Conservation (phyloP, 2,888 invertebrate species). For the Creontiades dilutus region DNA sequence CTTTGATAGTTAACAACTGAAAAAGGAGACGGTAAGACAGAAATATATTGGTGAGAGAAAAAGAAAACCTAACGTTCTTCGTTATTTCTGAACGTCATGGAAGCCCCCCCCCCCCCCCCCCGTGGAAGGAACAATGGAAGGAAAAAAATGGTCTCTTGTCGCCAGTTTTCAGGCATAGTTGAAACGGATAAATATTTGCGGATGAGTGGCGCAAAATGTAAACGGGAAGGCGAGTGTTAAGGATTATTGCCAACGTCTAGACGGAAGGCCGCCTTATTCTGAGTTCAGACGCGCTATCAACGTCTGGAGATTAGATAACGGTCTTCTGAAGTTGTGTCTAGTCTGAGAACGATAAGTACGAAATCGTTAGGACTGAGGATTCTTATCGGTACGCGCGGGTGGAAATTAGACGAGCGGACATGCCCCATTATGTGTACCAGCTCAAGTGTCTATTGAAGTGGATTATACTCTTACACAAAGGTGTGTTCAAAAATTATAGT, state of each 20-base stretch:
- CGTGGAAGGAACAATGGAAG: too few species aligned
- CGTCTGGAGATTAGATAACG: slow-evolving; percentile 60
- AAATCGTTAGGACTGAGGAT: neutral
- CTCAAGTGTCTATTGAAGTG: too few species aligned
- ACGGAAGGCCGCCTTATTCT: slow-evolving; percentile 13
- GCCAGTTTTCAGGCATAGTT: neutral
- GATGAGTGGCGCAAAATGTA: slow-evolving; percentile 32
- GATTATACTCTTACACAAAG: too few species aligned
- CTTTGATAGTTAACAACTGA: too few species aligned
- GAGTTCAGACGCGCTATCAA: slow-evolving; percentile 12
- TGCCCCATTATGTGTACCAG: neutral
- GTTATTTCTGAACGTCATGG: too few species aligned
- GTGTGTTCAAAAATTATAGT: too few species aligned
- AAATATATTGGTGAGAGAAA: too few species aligned
- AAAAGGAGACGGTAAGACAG: too few species aligned
- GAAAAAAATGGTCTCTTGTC: neutral
- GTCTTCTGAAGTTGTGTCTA: slow-evolving; percentile 49
- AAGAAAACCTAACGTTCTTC: too few species aligned
- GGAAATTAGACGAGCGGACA: neutral
- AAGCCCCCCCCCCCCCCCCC: too few species aligned
- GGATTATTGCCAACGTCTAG: slow-evolving; percentile 27
- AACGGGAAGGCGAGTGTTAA: slow-evolving; percentile 29
- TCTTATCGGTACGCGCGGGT: neutral
- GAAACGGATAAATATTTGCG: slow-evolving; percentile 23
- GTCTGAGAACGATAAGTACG: slow-evolving; percentile 50